Base-by-base conservation (phyloP, 35 echinoderm and acorn worm species). In the Heliocidaris erythrogramma region DNA sequence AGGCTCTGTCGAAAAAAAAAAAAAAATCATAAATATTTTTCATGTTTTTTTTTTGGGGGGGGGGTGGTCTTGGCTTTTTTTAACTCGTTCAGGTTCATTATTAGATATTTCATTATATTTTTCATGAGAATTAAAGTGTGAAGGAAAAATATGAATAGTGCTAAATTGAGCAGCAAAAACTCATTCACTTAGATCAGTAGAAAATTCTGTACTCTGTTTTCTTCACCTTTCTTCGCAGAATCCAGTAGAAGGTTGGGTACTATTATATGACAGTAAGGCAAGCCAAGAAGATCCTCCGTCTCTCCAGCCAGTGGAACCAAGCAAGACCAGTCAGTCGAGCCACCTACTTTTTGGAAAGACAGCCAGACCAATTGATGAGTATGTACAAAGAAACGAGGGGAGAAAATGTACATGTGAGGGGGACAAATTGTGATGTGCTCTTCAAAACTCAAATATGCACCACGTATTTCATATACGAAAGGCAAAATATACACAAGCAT, bases 191-290 rank as follows among this genome's bases (percentile, higher is more conserved):
- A 5, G 49, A 52, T 5, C 12, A 10, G 2, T 52, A 14, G 65
- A 78, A 78, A 78, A 27, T 78, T 78, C 18, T 78, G 18, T 78
- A 8, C 18, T 7, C 8, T 24, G 17, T 78, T 78, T 78, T 71
- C 27, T 78, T 2, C 8, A n/a, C n/a, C 8, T 5, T 48, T 91
- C 92, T 78, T 13, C 94, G 1, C 49, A 92, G 30, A 96, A 88
- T 53, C 59, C 94, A 21, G 48, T 93, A 56, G 95, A 96, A 59
- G 98, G 97, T 6, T 99, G 98, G 98, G 93, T 99, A 14, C 85
- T 99, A 35, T 69, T 97, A 2, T 99, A 97, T 95, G 98, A 99
- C 48, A 96, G 95, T 32, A 99, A 94, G 47, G 88, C 97, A 27
- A 97, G 94, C 91, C 93, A 89, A 59, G 98, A 99, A 5, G 96